A percentile compares a stretch with the other conserved stretches of the same genome.
These are phyloP conservation scores for Panthera uncia DNA, from an alignment of 2,113 vertebrate species.

Conservation along the genomic window DNA sequence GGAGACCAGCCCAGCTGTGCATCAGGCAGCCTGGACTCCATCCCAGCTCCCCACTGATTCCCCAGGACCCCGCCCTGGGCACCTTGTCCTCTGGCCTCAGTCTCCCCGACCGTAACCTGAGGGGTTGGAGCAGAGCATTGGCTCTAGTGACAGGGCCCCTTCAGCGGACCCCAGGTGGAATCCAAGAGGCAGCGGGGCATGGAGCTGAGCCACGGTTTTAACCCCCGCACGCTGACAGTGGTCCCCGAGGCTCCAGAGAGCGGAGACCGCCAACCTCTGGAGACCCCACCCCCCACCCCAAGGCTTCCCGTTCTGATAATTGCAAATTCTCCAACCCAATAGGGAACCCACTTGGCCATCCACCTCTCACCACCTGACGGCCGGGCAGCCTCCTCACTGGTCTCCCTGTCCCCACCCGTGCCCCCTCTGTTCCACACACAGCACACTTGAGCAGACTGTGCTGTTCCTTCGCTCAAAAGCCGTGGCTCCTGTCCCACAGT, in stretches of 20 bases:
- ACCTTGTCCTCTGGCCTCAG: neutral
- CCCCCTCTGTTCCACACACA: neutral
- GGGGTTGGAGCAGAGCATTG: neutral
- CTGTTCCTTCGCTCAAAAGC: neutral
- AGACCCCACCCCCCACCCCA: too few species aligned
- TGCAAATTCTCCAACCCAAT: neutral
- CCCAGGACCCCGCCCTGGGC: neutral
- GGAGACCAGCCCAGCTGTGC: neutral
- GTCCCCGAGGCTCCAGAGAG: neutral
- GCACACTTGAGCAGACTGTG: too few species aligned
- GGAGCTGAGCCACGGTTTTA: neutral
- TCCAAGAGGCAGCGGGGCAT: neutral
- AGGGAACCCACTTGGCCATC: neutral
- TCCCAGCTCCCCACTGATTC: neutral
- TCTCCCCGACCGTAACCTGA: neutral
- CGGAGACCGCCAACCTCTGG: neutral
- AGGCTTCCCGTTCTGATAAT: neutral
- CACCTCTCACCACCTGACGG: neutral
- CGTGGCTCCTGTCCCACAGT: fast-evolving
- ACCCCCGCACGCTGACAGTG: neutral
- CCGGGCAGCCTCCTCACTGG: neutral
- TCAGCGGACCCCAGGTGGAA: fast-evolving
- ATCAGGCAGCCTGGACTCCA: neutral
- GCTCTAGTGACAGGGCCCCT: neutral
- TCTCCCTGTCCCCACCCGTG: fast-evolving